A percentile compares a stretch with the other conserved stretches of the same genome.
These are phyloP conservation scores for Eristalinus sepulchralis DNA, from an alignment of 2,888 invertebrate genomes.

Conservation along the genomic window DNA sequence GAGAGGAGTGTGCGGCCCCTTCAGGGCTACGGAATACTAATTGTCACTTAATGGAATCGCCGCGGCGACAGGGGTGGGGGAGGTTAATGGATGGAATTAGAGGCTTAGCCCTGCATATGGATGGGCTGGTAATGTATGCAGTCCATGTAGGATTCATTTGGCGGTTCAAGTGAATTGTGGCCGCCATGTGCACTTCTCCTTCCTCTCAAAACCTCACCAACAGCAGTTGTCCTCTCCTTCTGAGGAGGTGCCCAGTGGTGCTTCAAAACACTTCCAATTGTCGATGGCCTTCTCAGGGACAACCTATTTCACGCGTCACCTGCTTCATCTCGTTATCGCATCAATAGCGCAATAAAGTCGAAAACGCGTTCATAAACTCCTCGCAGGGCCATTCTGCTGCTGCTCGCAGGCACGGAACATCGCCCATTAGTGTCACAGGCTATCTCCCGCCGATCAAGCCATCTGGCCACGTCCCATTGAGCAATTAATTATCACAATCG, in stretches of 20 bases:
- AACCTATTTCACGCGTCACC: slow-evolving; percentile 5
- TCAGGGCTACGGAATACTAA: slow-evolving; percentile 9
- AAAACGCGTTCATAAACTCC: slow-evolving; percentile 8
- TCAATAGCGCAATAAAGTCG: slow-evolving; percentile 6
- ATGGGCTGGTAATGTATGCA: background rate
- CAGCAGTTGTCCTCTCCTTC: too few relatives aligned
- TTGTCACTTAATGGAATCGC: slow-evolving; percentile 18
- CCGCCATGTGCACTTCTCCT: background rate
- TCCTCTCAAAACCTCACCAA: too few relatives aligned
- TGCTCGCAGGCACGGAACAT: slow-evolving; percentile 33
- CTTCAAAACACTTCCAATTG: background rate
- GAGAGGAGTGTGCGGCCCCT: slow-evolving; percentile 22
- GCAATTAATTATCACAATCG: slow-evolving; percentile 58
- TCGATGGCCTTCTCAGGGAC: background rate
- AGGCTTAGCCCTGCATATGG: background rate
- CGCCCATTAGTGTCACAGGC: slow-evolving; percentile 46
- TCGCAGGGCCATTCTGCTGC: slow-evolving; percentile 3
- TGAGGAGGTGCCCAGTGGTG: too few relatives aligned
- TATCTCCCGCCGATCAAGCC: slow-evolving; percentile 36
- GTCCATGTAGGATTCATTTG: too few relatives aligned
- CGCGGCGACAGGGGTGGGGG: background rate
- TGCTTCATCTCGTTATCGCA: slow-evolving; percentile 1
- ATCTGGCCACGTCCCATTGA: slow-evolving; percentile 59
- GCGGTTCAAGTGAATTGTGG: background rate
- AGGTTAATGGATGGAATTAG: background rate